Evolutionary conservation across 1,140 invertebrate species (phyloP), one percentile per base, ranked within the genome.

Genomic region (Cydia fagiglandana): DNA sequence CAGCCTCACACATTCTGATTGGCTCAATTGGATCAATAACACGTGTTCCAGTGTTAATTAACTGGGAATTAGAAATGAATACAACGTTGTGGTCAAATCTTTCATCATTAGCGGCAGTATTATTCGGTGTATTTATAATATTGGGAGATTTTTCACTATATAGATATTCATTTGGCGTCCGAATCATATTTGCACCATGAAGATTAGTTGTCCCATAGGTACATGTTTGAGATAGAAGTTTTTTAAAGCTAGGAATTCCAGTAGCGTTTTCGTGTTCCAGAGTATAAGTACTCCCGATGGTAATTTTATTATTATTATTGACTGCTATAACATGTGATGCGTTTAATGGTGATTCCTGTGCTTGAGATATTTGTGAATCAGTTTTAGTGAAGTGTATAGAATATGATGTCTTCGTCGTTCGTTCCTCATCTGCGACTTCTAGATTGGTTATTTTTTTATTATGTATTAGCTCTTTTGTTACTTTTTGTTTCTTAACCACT

Each of bases 1-100:
- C 45, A 47, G 81, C 75, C 83, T 88, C 83, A 81, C 85, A 87
- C 73, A 86, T 61, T 73, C 84, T 75, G 66, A 86, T 17, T 64
- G 88, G 89, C 64, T 85, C 80, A 30, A 86, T 56, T 30, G 9
- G 7, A 6, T 73, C 41, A 13, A 15, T 73, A 53, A 24, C 12
- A 73, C 13, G 28, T n/a, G 7, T 73, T 73, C 24, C 70, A 38
- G 70, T 73, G 17, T 53, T 30, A 17, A 30, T 7, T 7, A 17
- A 41, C 34, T 70, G 66, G 9, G 66, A 70, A 38, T 70, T 70
- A n/a, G 66, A 70, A 38, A 70, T 38, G n/a, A 70, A 70, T 38
- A 70, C 15, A 9, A 70, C 34, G 15, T 70, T 38, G 9, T 70
- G 38, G 34, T 70, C 17, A 17, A 41, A 17, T 17, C 34, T 12